Percentiles rank a stretch among this genome's conserved stretches.
Conservation (phyloP, 2,797 vertebrate genomes). For the Tokudaia muenninki region DNA sequence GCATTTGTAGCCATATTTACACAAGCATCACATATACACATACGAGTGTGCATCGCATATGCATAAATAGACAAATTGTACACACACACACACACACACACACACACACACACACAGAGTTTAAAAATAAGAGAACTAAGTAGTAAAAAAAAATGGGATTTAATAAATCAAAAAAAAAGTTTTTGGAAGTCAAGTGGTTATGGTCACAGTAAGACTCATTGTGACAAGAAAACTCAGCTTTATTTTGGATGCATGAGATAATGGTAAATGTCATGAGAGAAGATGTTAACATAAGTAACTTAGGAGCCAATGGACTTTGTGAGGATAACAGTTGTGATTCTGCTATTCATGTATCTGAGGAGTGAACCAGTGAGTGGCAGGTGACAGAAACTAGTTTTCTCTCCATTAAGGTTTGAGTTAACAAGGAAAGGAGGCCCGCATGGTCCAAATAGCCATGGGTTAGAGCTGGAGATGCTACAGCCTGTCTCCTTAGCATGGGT, state of each 20-base stretch:
- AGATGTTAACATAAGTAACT: neutral
- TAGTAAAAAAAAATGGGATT: neutral
- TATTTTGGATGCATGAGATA: neutral
- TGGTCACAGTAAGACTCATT: neutral
- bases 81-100: neutral
- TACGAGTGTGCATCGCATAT: neutral
- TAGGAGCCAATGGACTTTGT: neutral
- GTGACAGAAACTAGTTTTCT: neutral
- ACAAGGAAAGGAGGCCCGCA: neutral
- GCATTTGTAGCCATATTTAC: neutral
- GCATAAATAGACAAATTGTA: neutral
- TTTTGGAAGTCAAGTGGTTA: neutral
- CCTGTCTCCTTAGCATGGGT: neutral
- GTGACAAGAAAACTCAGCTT: neutral
- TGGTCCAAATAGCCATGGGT: neutral
- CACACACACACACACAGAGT: too few species aligned
- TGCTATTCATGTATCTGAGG: neutral
- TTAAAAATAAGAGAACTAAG: neutral
- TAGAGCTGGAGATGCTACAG: neutral
- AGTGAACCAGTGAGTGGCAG: neutral
- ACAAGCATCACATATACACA: too few species aligned
- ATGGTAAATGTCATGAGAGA: neutral
- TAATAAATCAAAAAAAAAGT: neutral
- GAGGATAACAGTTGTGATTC: neutral
- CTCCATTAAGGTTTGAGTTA: neutral